These are phyloP conservation scores for Eulemur albifrons DNA, from an alignment of 2,797 vertebrate species.

Conservation along the genomic window DNA sequence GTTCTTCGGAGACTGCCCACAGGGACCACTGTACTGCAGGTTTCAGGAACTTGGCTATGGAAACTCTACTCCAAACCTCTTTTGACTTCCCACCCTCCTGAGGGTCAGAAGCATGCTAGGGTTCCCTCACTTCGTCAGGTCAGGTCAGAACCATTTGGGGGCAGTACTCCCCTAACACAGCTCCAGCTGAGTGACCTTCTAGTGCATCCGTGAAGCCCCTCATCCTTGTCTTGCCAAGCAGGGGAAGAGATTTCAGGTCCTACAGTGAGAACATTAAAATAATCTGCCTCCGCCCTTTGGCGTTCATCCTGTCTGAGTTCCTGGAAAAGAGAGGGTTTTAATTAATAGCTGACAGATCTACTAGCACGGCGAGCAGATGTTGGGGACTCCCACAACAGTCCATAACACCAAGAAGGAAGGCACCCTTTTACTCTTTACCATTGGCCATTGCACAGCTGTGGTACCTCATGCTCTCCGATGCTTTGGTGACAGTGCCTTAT, in stretches of 20 bases:
- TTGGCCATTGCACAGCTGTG: background rate
- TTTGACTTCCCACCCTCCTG: background rate
- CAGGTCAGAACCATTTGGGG: background rate
- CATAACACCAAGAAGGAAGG: background rate
- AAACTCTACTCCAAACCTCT: background rate
- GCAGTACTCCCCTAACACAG: background rate
- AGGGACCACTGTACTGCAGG: rapidly evolving
- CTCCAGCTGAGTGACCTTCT: background rate
- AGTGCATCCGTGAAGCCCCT: background rate
- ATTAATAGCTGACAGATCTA: background rate
- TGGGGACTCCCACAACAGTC: background rate
- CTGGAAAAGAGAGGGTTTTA: background rate
- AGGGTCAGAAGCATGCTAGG: background rate
- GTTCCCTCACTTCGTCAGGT: background rate
- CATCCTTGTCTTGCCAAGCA: background rate
- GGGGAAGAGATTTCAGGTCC: background rate
- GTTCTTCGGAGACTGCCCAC: background rate
- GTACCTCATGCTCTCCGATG: background rate
- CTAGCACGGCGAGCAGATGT: background rate
- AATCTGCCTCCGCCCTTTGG: background rate
- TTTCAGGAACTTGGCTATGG: background rate
- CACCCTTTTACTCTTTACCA: background rate
- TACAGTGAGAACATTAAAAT: background rate
- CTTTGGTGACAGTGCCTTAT: background rate
- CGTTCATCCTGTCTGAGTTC: background rate